Percentiles rank a stretch among this genome's conserved stretches.
Evolutionary conservation across 2,797 vertebrate species (phyloP).

Genomic region (Sciaenops ocellatus): DNA sequence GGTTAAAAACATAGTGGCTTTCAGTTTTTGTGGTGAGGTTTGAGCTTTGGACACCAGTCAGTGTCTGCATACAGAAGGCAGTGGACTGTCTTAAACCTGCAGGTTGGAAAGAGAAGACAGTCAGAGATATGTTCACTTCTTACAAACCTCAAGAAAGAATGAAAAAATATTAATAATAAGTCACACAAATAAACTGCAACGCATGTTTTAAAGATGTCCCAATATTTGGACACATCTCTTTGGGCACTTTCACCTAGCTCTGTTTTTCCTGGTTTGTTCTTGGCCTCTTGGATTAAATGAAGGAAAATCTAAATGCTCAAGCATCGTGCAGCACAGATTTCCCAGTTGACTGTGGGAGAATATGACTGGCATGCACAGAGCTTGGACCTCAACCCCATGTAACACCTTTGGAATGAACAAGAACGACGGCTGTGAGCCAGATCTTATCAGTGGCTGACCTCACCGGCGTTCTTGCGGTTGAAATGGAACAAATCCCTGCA

Average conservation of each 20-base stretch:
- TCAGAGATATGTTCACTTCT: neutral
- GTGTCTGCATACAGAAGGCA: constrained; percentile 94
- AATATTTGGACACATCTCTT: neutral
- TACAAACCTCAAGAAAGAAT: neutral
- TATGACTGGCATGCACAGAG: neutral
- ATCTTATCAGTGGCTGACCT: neutral
- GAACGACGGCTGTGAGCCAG: neutral
- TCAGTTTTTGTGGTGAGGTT: constrained; percentile 39
- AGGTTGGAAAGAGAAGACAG: neutral
- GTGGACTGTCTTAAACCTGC: constrained; percentile 95
- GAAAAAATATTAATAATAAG: neutral
- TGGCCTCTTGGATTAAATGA: neutral
- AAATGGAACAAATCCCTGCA: neutral
- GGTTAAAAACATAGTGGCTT: neutral
- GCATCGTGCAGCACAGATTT: too few species aligned
- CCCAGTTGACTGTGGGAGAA: neutral
- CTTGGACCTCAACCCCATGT: too few species aligned
- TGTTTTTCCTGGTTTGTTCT: neutral
- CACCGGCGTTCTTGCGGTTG: neutral
- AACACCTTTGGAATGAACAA: neutral
- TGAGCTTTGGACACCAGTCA: constrained; percentile 88
- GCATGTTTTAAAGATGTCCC: neutral
- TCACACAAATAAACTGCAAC: neutral
- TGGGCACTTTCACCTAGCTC: neutral
- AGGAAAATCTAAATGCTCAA: neutral